phyloP scores from a whole-genome alignment of 2,113 vertebrate genomes.

The Onychostoma macrolepis region DNA sequence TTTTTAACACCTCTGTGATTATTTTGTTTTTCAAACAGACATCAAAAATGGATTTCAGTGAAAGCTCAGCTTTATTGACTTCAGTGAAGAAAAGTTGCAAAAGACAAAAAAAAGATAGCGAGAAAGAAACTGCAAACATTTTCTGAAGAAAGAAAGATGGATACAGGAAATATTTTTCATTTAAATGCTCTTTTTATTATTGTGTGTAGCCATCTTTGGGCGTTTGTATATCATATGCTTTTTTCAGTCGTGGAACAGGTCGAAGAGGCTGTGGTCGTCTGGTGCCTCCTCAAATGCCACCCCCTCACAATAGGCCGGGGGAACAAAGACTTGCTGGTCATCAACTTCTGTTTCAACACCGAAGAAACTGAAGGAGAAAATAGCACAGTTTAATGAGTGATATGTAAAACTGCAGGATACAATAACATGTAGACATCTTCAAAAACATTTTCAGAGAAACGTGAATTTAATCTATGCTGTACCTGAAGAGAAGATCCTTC shows the following conservation, averaged over 20 bases:
- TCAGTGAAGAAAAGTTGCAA: conserved; percentile 41
- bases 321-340: conserved; percentile 45
- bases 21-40: conserved; percentile 11
- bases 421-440: neutral
- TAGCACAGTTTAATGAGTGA: neutral
- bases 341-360: conserved; percentile 50
- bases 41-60: conserved; percentile 9
- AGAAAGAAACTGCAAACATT: conserved; percentile 15
- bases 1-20: neutral
- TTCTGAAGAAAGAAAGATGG: conserved; percentile 29
- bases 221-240: neutral
- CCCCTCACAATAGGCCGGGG: conserved; percentile 49
- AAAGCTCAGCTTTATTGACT: conserved; percentile 56
- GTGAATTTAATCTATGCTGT: neutral
- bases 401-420: neutral
- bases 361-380: conserved; percentile 42
- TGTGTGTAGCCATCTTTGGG: conserved; percentile 10
- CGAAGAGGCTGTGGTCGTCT: conserved; percentile 56
- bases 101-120: conserved; percentile 24
- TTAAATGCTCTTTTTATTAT: conserved; percentile 28
- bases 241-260: conserved; percentile 57
- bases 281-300: conserved; percentile 35
- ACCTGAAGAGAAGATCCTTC: conserved; percentile 58
- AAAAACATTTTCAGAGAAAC: neutral
- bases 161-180: conserved; percentile 38